These are phyloP conservation scores for Patella pellucida DNA, from an alignment of 2,888 invertebrate species.

Conservation along the genomic window DNA sequence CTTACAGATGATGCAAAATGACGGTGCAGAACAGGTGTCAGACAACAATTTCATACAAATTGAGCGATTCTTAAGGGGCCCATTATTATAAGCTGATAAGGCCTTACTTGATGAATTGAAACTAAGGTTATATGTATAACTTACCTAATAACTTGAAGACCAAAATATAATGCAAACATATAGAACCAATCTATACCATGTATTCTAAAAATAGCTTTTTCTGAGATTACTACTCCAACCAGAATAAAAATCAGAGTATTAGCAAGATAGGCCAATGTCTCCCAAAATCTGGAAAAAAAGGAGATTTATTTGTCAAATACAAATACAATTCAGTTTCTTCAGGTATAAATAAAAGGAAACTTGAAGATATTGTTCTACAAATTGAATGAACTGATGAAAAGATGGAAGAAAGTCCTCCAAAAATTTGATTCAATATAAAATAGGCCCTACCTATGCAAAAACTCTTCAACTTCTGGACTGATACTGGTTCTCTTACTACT, in stretches of 20 bases:
- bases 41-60: no score
- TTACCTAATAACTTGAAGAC: conserved; percentile 69
- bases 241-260: conserved; percentile 78
- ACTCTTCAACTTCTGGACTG: conserved; percentile 72
- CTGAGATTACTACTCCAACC: conserved; percentile 77
- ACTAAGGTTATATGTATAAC: conserved; percentile 6
- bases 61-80: no score
- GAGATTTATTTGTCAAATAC: neutral
- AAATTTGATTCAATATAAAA: conserved; percentile 13
- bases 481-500: conserved; percentile 70
- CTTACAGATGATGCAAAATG: no score
- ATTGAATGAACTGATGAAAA: neutral
- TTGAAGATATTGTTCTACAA: no score
- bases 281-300: conserved; percentile 70
- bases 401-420: neutral
- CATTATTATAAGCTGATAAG: no score
- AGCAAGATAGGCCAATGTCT: conserved; percentile 72
- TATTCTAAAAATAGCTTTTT: conserved; percentile 73
- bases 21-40: no score
- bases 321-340: neutral
- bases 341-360: no score
- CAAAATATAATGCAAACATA: conserved; percentile 72
- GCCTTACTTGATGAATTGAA: neutral
- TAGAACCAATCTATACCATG: conserved; percentile 73
- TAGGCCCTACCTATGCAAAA: conserved; percentile 71